Conservation (phyloP, 2,888 invertebrate species). For the Morpho helenor region DNA sequence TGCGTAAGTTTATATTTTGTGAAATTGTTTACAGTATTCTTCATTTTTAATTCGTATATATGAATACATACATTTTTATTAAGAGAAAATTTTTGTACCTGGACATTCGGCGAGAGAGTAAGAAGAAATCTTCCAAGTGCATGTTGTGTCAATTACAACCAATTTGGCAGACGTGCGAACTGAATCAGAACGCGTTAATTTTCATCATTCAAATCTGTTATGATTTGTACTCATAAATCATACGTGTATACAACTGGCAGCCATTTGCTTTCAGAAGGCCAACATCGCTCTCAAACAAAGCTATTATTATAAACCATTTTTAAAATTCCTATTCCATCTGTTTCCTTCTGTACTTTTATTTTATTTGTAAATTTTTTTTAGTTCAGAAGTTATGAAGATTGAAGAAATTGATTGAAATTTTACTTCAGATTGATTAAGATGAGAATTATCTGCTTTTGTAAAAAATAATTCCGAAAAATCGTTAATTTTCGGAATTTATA, state of each 20-base stretch:
- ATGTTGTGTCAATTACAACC: constrained; percentile 3
- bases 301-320: constrained; percentile 14
- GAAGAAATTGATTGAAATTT: no score
- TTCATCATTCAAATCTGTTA: constrained; percentile 43
- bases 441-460: no score
- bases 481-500: no score
- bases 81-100: background rate
- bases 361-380: background rate
- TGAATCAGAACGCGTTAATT: constrained; percentile 29
- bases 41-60: background rate
- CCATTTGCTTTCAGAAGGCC: constrained; percentile 31
- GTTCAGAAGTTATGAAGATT: no score
- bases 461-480: no score
- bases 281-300: constrained; percentile 19
- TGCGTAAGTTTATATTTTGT: no score
- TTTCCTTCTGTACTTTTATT: constrained; percentile 1
- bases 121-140: no score
- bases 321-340: constrained; percentile 5
- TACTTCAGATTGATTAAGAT: no score
- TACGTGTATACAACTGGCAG: constrained; percentile 45
- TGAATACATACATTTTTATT: background rate
- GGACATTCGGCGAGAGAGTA: no score
- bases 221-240: constrained; percentile 54
- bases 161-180: constrained; percentile 17
- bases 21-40: background rate